phyloP scores from a whole-genome alignment of 2,113 vertebrate species.

The Ardeotis arabs region DNA sequence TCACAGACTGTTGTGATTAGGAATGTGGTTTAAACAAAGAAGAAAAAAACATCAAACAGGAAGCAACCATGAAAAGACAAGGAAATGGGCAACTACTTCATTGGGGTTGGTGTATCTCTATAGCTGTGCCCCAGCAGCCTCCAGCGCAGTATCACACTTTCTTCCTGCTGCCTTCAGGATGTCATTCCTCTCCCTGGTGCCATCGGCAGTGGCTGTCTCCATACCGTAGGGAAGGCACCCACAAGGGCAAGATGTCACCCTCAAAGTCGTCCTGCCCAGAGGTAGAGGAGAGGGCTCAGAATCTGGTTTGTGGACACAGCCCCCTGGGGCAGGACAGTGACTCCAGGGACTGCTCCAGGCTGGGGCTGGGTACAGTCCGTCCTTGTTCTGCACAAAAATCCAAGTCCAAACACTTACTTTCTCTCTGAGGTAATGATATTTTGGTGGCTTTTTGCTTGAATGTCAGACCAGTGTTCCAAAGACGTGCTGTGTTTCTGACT shows the following conservation, averaged over 20 bases:
- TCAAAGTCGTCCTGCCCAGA: background rate
- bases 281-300: background rate
- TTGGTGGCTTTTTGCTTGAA: background rate
- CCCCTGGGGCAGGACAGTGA: background rate
- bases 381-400: background rate
- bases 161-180: fast-evolving
- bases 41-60: background rate
- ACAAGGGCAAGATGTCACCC: background rate
- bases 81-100: background rate
- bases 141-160: background rate
- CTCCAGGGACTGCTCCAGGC: fast-evolving
- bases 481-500: background rate
- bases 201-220: fast-evolving
- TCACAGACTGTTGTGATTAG: background rate
- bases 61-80: background rate
- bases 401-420: background rate
- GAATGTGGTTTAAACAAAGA: background rate
- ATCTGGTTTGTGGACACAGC: background rate
- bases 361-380: fast-evolving
- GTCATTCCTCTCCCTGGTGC: background rate
- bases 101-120: background rate
- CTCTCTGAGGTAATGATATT: background rate
- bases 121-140: background rate
- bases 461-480: background rate
- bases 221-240: fast-evolving